phyloP scores from a whole-genome alignment of 2,113 vertebrate genomes.

The Philantomba maxwellii region DNA sequence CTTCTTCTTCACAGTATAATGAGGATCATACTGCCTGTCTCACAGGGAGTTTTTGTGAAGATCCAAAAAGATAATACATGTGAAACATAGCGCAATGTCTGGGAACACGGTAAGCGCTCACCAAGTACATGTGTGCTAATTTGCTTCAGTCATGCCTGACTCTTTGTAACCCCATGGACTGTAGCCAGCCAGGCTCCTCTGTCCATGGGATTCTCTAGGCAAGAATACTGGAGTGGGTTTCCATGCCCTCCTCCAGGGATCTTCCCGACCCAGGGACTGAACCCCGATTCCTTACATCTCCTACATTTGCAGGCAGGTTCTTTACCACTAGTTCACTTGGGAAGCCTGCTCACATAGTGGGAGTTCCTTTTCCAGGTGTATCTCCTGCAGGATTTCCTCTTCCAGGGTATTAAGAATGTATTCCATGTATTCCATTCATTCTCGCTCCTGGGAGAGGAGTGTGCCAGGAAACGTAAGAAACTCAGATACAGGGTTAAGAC shows the following conservation, averaged over 20 bases:
- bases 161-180: background rate
- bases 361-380: background rate
- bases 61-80: background rate
- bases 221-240: background rate
- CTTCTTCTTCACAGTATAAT: background rate
- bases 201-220: background rate
- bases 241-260: background rate
- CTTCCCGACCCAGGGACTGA: background rate
- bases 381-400: background rate
- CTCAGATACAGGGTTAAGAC: background rate
- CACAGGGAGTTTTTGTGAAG: background rate
- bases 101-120: background rate
- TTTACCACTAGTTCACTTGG: background rate
- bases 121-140: background rate
- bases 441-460: background rate
- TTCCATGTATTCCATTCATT: background rate
- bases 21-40: background rate
- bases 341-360: background rate
- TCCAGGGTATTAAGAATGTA: background rate
- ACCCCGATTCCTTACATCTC: background rate
- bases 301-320: background rate
- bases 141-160: background rate
- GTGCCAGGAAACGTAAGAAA: fast-evolving
- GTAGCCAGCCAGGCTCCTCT: background rate
- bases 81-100: background rate